These are phyloP conservation scores for Hypsibius dujardini DNA, from an alignment of 1,140 invertebrate genomes.

Conservation along the genomic window DNA sequence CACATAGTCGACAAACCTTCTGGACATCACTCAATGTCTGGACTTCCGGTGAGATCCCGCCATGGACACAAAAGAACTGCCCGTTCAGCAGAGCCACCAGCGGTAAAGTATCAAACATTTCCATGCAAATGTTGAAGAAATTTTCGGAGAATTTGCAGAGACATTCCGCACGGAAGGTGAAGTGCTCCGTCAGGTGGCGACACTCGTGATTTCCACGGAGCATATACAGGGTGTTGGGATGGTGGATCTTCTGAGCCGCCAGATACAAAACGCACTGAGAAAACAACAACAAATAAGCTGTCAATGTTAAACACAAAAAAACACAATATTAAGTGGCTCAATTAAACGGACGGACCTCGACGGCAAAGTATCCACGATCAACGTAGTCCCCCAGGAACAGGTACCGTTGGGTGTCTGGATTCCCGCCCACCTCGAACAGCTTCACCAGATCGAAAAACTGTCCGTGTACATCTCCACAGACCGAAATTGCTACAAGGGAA, in stretches of 20 bases:
- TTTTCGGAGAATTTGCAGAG: conserved; percentile 99
- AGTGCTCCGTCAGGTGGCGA: conserved; percentile 99
- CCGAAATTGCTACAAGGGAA: conserved; percentile 41
- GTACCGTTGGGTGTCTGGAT: conserved; percentile 94
- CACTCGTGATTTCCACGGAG: conserved; percentile 99
- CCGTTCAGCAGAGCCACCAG: conserved; percentile 99
- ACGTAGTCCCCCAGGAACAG: conserved; percentile 99
- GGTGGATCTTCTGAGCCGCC: conserved; percentile 97
- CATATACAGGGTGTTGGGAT: conserved; percentile 92
- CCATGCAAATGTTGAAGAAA: conserved; percentile 99
- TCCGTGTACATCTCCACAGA: conserved; percentile 98
- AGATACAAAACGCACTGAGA: conserved; percentile 93
- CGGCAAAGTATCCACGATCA: conserved; percentile 99
- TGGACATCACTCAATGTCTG: conserved; percentile 98
- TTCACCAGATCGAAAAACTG: conserved; percentile 99
- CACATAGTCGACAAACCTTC: conserved; percentile 53
- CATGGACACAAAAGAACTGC: conserved; percentile 99
- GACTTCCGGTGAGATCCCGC: conserved; percentile 95
- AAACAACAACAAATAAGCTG: conserved; percentile 26
- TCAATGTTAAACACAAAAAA: too few species aligned
- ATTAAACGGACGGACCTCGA: conserved; percentile 55
- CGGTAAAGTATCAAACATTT: conserved; percentile 97
- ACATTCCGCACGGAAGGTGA: conserved; percentile 99
- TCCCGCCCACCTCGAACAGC: conserved; percentile 96
- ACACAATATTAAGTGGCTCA: too few species aligned